Conservation (phyloP, 2,113 vertebrate genomes). For the Papio anubis region DNA sequence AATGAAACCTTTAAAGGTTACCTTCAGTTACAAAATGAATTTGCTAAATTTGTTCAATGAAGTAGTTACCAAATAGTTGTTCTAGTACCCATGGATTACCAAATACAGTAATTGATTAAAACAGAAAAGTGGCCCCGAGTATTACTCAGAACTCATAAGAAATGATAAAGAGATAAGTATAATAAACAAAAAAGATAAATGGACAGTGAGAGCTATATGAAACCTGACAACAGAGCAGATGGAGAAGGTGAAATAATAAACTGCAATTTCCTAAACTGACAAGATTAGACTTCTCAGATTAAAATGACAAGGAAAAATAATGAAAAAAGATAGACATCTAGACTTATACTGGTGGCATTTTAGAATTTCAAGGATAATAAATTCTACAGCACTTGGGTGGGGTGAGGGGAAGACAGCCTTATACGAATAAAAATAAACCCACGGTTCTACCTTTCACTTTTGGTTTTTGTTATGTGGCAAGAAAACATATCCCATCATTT, state of each 20-base stretch:
- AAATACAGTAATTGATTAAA: background rate
- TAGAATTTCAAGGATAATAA: background rate
- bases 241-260: background rate
- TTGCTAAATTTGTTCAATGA: background rate
- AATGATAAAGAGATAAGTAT: background rate
- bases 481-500: background rate
- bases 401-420: background rate
- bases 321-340: background rate
- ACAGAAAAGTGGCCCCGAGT: background rate
- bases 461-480: background rate
- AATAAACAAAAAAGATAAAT: background rate
- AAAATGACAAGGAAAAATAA: constrained; percentile 19
- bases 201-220: background rate
- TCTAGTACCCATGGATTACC: background rate
- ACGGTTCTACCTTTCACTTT: background rate
- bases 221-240: background rate
- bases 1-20: background rate
- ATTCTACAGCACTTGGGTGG: background rate
- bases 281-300: background rate
- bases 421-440: background rate
- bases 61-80: background rate
- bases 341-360: background rate
- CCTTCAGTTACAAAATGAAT: background rate
- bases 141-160: background rate
- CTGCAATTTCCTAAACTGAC: background rate